Evolutionary conservation across 2,797 vertebrate species (phyloP), one percentile per base, ranked within the genome.

Genomic region (Pristis pectinata): DNA sequence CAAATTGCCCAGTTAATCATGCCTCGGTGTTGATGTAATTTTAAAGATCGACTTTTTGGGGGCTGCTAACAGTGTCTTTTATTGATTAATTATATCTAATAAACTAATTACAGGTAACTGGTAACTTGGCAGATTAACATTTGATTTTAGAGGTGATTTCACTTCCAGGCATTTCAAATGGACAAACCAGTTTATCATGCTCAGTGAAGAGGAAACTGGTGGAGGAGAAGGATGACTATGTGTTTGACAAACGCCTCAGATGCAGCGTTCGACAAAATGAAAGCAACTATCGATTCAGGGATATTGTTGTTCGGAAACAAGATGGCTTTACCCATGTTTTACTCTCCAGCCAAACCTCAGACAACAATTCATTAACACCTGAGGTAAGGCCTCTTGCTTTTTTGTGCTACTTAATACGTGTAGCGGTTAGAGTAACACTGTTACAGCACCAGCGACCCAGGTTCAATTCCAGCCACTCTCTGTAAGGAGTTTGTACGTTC

Each of bases 271-370:
- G 99, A 95, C 99, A 99, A 96, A 99, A 98, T 0, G 99, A 99
- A 96, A 98, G 97, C 96, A 99, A 98, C 97, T 99, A 98, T 96
- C 98, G 98, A 94, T 99, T 99, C 96, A 97, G 99, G 95, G 99
- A 99, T 97, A 99, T 99, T 27, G 98, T 99, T 7, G 99, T 99
- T 95, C 97, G 98, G 96, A 99, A 99, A 96, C 98, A 99, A 96
- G 98, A 99, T 74, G 99, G 99, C 77, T 99, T 99, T 97, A 99
- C 99, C 0, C 99, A 99, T 72, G 98, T 99, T 95, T 97, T 99
- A 95, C 97, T 99, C 67, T 99, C 99, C 0, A 99, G 98, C 96
- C 99, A 99, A 96, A 99, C 98, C 7, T 99, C 99, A 2, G 99
- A 99, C 96, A 99, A 99, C 97, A 99, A 99, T 94, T 98, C 98